A percentile compares a stretch with the other conserved stretches of the same genome.
Conservation (phyloP, 2,797 vertebrate species). For the Hippocampus kuda region DNA sequence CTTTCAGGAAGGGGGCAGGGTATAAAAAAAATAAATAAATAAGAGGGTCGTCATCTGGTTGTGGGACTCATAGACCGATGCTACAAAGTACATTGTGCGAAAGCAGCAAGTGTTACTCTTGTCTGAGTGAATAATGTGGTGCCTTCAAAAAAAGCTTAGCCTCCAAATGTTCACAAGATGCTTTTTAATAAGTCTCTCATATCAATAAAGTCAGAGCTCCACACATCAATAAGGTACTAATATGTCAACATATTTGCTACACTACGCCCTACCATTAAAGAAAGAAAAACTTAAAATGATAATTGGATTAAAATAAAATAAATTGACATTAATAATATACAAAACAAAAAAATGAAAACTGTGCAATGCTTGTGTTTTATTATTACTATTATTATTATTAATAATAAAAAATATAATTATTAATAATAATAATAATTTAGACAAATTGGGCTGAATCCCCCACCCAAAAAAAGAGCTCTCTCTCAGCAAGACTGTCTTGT, state of each 20-base stretch:
- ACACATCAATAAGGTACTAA: not conserved
- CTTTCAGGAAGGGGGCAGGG: conserved; percentile 12
- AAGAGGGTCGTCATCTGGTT: conserved; percentile 18
- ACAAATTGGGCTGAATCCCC: no score
- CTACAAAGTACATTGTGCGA: conserved; percentile 33
- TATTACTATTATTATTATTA: no score
- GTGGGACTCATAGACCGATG: not conserved
- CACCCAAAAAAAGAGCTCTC: not conserved
- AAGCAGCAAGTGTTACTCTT: conserved; percentile 51
- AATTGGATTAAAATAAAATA: no score
- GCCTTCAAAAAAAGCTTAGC: conserved; percentile 12
- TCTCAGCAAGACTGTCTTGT: not conserved
- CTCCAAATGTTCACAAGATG: not conserved
- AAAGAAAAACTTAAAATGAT: no score
- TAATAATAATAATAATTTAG: no score
- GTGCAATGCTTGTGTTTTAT: no score
- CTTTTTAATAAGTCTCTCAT: not conserved
- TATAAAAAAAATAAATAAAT: not conserved
- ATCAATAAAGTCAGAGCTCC: not conserved
- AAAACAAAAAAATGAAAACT: no score
- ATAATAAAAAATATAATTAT: no score
- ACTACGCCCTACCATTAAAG: no score
- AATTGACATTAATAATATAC: no score
- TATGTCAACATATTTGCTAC: no score
- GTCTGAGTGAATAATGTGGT: conserved; percentile 27